Conservation (phyloP, 2,797 vertebrate genomes). For the Morus bassanus region DNA sequence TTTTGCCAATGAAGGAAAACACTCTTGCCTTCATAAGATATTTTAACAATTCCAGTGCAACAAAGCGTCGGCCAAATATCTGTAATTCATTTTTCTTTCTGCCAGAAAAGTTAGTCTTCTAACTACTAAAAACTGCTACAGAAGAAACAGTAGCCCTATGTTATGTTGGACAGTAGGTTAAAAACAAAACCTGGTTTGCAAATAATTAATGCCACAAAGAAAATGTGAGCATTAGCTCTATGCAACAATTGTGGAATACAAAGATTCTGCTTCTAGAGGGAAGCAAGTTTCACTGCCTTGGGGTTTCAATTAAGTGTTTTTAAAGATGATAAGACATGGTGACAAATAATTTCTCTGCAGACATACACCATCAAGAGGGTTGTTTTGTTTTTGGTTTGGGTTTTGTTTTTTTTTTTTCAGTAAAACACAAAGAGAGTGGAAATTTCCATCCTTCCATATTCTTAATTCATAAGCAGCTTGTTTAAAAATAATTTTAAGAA, state of each 20-base stretch:
- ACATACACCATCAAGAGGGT: neutral
- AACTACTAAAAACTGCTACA: no score
- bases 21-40: neutral
- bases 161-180: neutral
- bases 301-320: neutral
- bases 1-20: neutral
- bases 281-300: neutral
- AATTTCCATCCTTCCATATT: neutral
- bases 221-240: neutral
- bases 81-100: neutral
- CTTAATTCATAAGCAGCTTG: neutral
- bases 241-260: neutral
- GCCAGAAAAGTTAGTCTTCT: neutral
- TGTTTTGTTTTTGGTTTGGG: no score
- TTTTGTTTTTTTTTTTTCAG: neutral
- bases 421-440: neutral
- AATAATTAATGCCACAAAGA: neutral
- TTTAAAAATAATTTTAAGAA: neutral
- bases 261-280: neutral
- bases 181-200: neutral
- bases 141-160: neutral
- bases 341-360: neutral
- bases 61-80: neutral
- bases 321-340: neutral
- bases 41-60: neutral